Conservation (phyloP, 2,888 invertebrate genomes). For the Himalopsyche anomala region DNA sequence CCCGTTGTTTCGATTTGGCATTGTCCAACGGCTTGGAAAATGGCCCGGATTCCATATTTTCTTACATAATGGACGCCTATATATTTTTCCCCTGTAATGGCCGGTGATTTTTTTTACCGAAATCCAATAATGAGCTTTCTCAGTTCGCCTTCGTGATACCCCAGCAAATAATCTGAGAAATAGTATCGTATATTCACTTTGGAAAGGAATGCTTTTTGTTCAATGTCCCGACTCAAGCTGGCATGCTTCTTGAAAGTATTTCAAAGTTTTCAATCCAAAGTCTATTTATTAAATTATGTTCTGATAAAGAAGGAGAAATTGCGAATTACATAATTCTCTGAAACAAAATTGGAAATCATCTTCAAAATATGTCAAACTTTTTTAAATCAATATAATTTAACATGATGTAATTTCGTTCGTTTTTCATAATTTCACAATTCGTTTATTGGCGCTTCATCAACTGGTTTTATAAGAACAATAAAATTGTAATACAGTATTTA, state of each 20-base stretch:
- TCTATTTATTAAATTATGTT: constrained; percentile 26
- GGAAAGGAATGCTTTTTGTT: constrained; percentile 23
- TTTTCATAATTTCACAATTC: too few species aligned
- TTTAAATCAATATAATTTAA: too few species aligned
- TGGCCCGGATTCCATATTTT: constrained; percentile 45
- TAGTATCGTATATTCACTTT: constrained; percentile 31
- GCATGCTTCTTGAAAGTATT: constrained; percentile 5
- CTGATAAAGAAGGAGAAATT: not conserved
- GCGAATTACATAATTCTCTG: too few species aligned
- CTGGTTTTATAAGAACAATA: too few species aligned
- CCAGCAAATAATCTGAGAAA: constrained; percentile 29
- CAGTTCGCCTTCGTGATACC: constrained; percentile 8
- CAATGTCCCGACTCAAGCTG: constrained; percentile 11
- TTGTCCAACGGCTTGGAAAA: constrained; percentile 47
- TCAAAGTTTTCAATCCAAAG: constrained; percentile 25
- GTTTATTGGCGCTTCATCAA: too few species aligned
- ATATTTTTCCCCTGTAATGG: constrained; percentile 31
- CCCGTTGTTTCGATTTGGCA: constrained; percentile 35
- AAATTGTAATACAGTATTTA: too few species aligned
- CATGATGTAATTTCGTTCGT: too few species aligned
- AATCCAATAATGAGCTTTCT: constrained; percentile 31
- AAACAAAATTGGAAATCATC: too few species aligned
- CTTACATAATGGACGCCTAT: constrained; percentile 28
- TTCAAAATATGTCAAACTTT: too few species aligned
- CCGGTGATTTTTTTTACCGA: constrained; percentile 34